These are phyloP conservation scores for Mirza zaza DNA, from an alignment of 2,113 vertebrate genomes.

Conservation along the genomic window DNA sequence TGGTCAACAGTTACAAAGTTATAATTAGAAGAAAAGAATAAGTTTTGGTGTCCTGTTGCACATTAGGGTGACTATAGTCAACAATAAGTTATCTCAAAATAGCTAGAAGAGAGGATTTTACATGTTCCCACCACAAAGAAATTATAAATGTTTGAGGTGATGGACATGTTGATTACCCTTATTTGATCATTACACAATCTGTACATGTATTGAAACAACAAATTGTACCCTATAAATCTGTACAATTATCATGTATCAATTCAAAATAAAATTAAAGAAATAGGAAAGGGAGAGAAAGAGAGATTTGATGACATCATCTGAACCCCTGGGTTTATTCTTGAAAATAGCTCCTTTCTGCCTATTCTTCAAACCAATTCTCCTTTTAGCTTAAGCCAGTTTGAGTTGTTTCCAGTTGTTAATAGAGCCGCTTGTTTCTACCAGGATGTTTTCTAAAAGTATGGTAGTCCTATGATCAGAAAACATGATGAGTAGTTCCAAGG, in stretches of 20 bases:
- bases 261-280: not conserved
- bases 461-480: not conserved
- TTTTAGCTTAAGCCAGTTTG: not conserved
- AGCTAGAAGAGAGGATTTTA: not conserved
- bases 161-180: not conserved
- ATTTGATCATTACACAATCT: not conserved
- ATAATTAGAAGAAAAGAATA: not conserved
- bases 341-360: not conserved
- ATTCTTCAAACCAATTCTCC: not conserved
- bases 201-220: not conserved
- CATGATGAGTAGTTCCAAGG: not conserved
- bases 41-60: not conserved
- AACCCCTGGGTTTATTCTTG: not conserved
- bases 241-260: not conserved
- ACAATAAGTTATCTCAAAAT: not conserved
- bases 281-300: not conserved
- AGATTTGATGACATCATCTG: not conserved
- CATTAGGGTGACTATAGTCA: not conserved
- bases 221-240: not conserved
- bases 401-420: not conserved
- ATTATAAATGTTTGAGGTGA: not conserved
- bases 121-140: not conserved
- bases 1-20: not conserved
- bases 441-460: not conserved
- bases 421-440: not conserved